Percentiles rank a stretch among this genome's conserved stretches.
These are phyloP conservation scores for Ellobius talpinus DNA, from an alignment of 2,113 vertebrate species.

Conservation along the genomic window DNA sequence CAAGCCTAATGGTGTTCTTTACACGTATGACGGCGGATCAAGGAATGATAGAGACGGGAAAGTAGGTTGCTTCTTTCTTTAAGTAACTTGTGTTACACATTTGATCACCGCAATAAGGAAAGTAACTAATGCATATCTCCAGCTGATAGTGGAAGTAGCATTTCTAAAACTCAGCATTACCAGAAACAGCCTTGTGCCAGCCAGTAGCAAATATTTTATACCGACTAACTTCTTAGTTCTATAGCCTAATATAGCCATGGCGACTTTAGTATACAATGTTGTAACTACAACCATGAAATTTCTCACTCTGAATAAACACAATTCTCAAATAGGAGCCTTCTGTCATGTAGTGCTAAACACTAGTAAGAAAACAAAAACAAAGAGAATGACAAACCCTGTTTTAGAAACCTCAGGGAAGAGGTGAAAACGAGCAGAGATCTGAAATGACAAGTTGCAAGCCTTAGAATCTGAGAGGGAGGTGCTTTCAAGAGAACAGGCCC, in stretches of 20 bases:
- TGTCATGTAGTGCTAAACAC: background rate
- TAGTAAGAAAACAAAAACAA: background rate
- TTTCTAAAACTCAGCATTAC: background rate
- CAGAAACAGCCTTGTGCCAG: background rate
- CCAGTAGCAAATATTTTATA: background rate
- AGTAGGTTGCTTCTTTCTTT: background rate
- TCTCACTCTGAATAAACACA: background rate
- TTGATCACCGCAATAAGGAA: background rate
- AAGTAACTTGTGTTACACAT: background rate
- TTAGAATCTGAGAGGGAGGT: background rate
- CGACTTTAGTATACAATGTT: background rate
- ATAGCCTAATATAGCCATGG: background rate
- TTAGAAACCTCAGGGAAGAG: background rate
- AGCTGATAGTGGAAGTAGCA: background rate
- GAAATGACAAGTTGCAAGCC: background rate
- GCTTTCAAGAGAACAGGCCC: background rate
- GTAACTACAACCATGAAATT: background rate
- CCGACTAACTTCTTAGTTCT: background rate
- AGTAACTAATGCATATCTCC: background rate
- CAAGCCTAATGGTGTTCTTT: background rate
- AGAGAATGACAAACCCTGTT: background rate
- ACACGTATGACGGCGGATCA: background rate
- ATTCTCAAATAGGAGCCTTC: slow-evolving; percentile 11
- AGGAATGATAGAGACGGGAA: background rate
- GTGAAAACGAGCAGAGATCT: background rate